These are phyloP conservation scores for Lamellibrachia luymesi DNA, from an alignment of 1,140 invertebrate species.

Conservation along the genomic window DNA sequence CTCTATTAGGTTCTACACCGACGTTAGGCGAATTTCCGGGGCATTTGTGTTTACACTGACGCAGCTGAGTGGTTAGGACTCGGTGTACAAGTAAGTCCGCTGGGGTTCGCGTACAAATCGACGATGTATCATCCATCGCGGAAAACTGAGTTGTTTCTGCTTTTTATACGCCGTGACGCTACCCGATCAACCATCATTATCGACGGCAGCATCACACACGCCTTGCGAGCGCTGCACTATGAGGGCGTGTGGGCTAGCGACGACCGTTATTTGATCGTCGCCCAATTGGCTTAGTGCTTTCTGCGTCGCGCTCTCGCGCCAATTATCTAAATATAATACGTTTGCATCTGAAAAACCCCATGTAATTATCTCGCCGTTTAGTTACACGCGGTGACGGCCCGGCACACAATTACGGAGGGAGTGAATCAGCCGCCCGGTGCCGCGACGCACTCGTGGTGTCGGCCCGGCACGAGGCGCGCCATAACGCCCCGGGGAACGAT, in stretches of 20 bases:
- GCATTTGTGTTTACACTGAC: not conserved
- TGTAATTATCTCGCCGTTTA: conserved; percentile 1
- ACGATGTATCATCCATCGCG: not conserved
- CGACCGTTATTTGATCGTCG: not conserved
- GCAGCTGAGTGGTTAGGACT: not conserved
- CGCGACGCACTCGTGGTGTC: not conserved
- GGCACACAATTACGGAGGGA: not conserved
- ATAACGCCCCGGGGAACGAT: not conserved
- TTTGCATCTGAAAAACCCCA: not conserved
- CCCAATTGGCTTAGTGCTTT: conserved; percentile 1
- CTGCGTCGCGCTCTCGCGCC: not conserved
- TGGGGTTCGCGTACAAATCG: not conserved
- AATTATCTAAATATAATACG: conserved; percentile 6
- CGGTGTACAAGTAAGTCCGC: not conserved
- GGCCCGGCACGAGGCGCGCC: too few species aligned
- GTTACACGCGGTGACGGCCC: not conserved
- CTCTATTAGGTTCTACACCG: not conserved
- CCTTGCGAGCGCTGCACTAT: not conserved
- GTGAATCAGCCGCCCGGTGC: not conserved
- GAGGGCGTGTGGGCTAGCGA: not conserved
- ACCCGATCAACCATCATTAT: not conserved
- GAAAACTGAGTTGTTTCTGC: not conserved
- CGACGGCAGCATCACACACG: not conserved
- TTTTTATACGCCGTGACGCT: not conserved
- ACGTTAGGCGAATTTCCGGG: not conserved